A percentile compares a stretch with the other conserved stretches of the same genome.
Conservation (phyloP, 53 echinoderm and acorn worm genomes). For the Holothuria scabra region DNA sequence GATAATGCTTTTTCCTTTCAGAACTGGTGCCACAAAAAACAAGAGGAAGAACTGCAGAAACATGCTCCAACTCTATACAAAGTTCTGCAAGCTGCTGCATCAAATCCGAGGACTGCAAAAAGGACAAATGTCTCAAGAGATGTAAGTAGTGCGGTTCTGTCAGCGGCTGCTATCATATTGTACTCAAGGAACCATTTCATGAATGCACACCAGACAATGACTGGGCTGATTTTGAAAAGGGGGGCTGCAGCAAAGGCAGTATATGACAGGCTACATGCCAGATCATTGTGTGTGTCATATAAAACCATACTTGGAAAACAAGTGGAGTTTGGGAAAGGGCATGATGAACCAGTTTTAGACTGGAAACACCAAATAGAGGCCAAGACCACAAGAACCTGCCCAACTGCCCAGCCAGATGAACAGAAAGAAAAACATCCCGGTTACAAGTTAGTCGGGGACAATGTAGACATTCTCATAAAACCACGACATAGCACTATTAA, state of each 20-base stretch:
- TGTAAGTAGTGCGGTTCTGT: conserved; percentile 1
- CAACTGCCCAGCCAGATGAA: neutral
- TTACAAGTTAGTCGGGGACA: conserved; percentile 45
- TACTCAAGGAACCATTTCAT: conserved; percentile 19
- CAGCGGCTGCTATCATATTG: conserved; percentile 30
- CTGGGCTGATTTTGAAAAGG: conserved; percentile 17
- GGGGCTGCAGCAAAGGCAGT: conserved; percentile 7
- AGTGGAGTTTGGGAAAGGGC: neutral
- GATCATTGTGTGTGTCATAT: conserved; percentile 20
- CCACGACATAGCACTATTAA: conserved; percentile 33
- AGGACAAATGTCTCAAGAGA: neutral
- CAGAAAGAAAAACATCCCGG: conserved; percentile 37
- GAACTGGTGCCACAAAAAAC: conserved; percentile 20
- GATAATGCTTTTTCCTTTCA: neutral
- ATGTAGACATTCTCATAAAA: conserved; percentile 35
- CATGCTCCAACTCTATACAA: neutral
- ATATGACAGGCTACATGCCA: neutral
- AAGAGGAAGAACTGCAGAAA: conserved; percentile 45
- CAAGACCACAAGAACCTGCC: neutral
- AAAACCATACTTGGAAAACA: conserved; percentile 29
- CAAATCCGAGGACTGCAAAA: neutral
- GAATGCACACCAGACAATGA: conserved; percentile 53
- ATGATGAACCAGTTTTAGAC: conserved; percentile 3
- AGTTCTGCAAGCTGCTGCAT: conserved; percentile 26
- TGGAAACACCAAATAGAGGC: conserved; percentile 29